These are phyloP conservation scores for Protobothrops mucrosquamatus DNA, from an alignment of 2,113 vertebrate species.

Conservation along the genomic window DNA sequence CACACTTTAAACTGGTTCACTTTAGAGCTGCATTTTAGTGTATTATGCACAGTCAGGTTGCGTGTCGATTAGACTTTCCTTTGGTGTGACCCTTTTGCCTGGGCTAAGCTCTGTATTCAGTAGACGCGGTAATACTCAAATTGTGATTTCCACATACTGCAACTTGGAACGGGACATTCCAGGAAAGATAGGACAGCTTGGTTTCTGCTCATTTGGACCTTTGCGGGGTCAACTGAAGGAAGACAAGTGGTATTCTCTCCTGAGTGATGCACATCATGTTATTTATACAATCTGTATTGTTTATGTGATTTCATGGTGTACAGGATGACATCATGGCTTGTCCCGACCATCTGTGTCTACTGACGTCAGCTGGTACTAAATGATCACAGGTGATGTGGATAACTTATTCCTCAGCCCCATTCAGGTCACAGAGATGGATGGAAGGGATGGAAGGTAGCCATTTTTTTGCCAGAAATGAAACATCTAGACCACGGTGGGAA, in stretches of 20 bases:
- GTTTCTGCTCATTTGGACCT: background rate
- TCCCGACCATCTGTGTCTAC: background rate
- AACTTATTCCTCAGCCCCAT: background rate
- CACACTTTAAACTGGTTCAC: background rate
- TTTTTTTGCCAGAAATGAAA: constrained; percentile 20
- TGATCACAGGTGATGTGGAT: background rate
- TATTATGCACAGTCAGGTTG: background rate
- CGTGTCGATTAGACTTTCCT: background rate
- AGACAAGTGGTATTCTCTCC: background rate
- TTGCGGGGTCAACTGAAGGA: background rate
- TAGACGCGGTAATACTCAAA: background rate
- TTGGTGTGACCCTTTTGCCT: background rate
- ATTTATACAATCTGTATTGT: background rate
- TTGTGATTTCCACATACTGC: background rate
- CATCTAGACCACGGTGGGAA: constrained; percentile 63
- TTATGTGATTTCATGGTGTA: background rate
- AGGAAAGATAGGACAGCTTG: background rate
- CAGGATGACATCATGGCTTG: background rate
- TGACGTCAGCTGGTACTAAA: background rate
- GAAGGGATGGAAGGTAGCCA: background rate
- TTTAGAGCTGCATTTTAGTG: background rate
- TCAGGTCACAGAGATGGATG: background rate
- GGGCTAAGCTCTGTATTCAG: background rate
- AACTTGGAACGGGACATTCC: background rate
- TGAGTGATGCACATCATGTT: background rate